Base-by-base conservation (phyloP, 2,888 invertebrate species). In the Sisyra terminalis region DNA sequence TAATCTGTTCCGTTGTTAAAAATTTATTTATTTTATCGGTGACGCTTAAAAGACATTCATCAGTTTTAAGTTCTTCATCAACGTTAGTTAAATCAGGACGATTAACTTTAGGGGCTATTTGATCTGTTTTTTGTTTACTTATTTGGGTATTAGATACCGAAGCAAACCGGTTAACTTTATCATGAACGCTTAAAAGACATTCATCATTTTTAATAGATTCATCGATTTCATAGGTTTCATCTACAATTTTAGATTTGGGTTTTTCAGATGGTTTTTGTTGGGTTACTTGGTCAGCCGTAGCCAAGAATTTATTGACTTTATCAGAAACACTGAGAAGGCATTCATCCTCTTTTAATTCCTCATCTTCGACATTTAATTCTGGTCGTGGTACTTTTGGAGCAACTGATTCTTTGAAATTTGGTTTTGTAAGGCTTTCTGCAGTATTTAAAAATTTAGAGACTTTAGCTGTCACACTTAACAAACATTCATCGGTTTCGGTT, bases 231-330 rank as follows among this genome's bases (percentile, higher is more conserved):
- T 47, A 34, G 9, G 41, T 35, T n/a, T 39, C 45, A 30, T 45
- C 42, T 46, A 11, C 48, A 46, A 4, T 46, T 45, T 14, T 35
- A 46, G 30, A 46, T 44, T 32, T 40, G 36, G 44, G 40, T 29
- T 39, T 36, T 17, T 40, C 44, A 16, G 18, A n/a, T 45, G 47
- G 46, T 8, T 49, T 48, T 36, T 42, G 44, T 9, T 45, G 49
- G 8, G 50, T 48, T 14, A 50, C 46, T 44, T 60, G 53, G 45
- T 62, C 74, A 9, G 67, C 66, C 10, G 67, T 65, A 42, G 59
- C 61, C n/a, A 73, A 73, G 54, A 78, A 79, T 51, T 75, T 78
- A 29, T 67, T 68, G 0, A 80, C 78, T 57, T 80, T 80, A 53
- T 78, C 74, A 32, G 77, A 74, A 7, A 79, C 78, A 40, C 75